Evolutionary conservation across 92 coral and sea anemone species (phyloP).

Genomic region (Parazoanthus darwini): DNA sequence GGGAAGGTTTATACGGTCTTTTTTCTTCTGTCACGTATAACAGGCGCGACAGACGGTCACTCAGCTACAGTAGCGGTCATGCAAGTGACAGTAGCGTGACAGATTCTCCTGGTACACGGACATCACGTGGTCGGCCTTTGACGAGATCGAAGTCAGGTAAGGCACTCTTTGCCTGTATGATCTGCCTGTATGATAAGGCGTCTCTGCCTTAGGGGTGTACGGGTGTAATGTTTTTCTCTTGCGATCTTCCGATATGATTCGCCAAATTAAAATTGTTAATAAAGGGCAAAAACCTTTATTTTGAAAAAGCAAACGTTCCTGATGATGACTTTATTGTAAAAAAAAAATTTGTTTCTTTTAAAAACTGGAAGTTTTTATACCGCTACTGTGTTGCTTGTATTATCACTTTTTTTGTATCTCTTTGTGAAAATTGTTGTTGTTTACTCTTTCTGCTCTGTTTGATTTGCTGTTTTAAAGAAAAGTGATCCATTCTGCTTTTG

Average conservation of each 20-base stretch:
- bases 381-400: no score
- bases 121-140: constrained; percentile 68
- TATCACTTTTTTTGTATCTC: neutral
- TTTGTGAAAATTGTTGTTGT: neutral
- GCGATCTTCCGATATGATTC: no score
- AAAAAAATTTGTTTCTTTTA: no score
- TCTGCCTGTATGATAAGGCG: neutral
- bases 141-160: constrained; percentile 76
- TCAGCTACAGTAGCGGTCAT: constrained; percentile 95
- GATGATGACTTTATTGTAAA: no score
- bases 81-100: constrained; percentile 96
- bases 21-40: neutral
- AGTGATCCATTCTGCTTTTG: neutral
- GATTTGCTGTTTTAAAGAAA: neutral
- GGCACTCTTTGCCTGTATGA: neutral
- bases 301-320: no score
- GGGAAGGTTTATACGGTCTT: neutral
- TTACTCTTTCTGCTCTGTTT: neutral
- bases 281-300: no score
- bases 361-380: no score
- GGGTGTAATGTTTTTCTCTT: neutral
- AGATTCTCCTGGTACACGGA: constrained; percentile 82
- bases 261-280: no score
- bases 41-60: constrained; percentile 78
- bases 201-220: neutral